Conservation (phyloP, 2,113 vertebrate species). For the Tinamus guttatus region DNA sequence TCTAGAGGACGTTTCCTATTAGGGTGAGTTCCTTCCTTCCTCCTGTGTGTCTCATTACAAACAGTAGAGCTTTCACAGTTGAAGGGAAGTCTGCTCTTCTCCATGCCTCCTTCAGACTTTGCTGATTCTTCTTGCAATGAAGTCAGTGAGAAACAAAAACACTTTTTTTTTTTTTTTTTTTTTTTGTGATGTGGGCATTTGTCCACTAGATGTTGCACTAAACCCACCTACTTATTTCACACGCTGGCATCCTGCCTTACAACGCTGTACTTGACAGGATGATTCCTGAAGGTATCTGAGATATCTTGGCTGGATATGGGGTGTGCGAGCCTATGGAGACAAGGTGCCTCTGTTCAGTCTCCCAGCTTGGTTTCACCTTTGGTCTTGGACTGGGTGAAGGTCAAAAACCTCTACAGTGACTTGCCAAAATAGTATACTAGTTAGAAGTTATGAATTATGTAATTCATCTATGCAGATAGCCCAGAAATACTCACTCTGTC, state of each 20-base stretch:
- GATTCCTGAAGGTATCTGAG: background rate
- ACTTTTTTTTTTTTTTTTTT: no score
- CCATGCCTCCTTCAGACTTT: rapidly evolving
- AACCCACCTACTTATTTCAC: slow-evolving; percentile 48
- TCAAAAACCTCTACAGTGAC: background rate
- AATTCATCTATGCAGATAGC: background rate
- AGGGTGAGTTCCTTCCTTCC: background rate
- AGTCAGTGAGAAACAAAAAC: background rate
- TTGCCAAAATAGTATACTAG: background rate
- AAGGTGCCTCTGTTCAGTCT: background rate
- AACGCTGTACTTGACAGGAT: background rate
- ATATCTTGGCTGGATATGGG: background rate
- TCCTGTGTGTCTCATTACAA: background rate
- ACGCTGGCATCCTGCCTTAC: background rate
- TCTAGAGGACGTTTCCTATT: background rate
- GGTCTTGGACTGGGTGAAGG: background rate
- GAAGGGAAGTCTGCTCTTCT: background rate
- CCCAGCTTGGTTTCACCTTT: background rate
- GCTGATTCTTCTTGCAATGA: background rate
- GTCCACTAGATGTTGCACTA: slow-evolving; percentile 75
- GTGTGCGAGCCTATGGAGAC: background rate
- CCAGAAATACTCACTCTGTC: background rate
- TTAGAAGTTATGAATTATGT: background rate
- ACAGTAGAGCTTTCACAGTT: background rate
- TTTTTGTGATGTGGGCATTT: slow-evolving; percentile 58